A percentile compares a stretch with the other conserved stretches of the same genome.
Conservation (phyloP, 2,888 invertebrate species). For the Agelastica alni region DNA sequence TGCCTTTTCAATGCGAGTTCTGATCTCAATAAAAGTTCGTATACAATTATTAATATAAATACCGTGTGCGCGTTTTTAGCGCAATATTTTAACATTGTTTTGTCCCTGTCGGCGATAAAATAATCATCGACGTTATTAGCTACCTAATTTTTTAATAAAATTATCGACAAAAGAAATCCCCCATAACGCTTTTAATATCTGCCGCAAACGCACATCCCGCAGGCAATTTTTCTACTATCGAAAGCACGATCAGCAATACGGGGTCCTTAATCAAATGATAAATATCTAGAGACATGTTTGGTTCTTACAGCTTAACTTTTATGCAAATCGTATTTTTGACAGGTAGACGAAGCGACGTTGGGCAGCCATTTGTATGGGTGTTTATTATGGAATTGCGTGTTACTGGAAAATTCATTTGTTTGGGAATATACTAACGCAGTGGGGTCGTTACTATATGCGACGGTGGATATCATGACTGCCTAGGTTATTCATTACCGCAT, state of each 20-base stretch:
- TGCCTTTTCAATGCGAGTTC: no score
- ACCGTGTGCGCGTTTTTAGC: no score
- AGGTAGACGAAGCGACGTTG: constrained; percentile 49
- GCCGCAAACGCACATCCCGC: not conserved
- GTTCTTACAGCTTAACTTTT: constrained; percentile 48
- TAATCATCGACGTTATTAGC: no score
- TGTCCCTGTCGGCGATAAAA: no score
- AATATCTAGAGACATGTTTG: constrained; percentile 31
- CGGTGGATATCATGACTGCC: constrained; percentile 8
- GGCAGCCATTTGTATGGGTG: constrained; percentile 44
- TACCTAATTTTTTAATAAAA: no score
- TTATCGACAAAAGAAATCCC: not conserved
- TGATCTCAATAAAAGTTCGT: no score
- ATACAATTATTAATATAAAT: no score
- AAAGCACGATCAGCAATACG: constrained; percentile 15
- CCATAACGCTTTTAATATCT: constrained; percentile 1
- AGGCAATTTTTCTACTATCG: constrained; percentile 8
- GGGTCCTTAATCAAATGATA: constrained; percentile 29
- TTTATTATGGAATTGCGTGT: constrained; percentile 50
- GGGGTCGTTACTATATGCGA: constrained; percentile 7
- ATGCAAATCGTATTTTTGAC: constrained; percentile 52
- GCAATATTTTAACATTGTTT: no score
- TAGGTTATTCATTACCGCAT: constrained; percentile 5
- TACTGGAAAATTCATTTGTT: constrained; percentile 40
- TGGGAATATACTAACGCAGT: constrained; percentile 10